phyloP scores from a whole-genome alignment of 2,797 vertebrate species.

The Toxotes lorentzi region DNA sequence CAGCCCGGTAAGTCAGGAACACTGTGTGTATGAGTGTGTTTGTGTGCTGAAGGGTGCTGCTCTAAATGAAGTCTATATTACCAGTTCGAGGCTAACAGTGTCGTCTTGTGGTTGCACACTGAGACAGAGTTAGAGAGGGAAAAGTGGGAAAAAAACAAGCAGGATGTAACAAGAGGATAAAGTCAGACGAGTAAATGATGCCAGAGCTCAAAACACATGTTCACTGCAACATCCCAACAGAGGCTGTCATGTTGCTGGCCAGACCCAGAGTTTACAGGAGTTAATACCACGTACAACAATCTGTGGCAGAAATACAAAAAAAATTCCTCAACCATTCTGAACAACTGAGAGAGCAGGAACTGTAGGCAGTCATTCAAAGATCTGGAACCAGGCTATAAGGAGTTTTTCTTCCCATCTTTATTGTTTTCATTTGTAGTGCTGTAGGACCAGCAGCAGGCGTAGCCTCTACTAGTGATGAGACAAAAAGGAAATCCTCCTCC shows the following conservation, averaged over 20 bases:
- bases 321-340: too few species aligned
- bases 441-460: not conserved
- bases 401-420: too few species aligned
- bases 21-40: conserved; percentile 1
- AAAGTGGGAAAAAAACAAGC: not conserved
- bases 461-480: too few species aligned
- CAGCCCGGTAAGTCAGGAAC: conserved; percentile 45
- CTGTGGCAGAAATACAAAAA: too few species aligned
- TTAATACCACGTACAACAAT: too few species aligned
- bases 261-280: conserved; percentile 28
- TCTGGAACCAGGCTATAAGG: too few species aligned
- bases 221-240: not conserved
- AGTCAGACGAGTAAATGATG: conserved; percentile 31
- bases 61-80: conserved; percentile 28
- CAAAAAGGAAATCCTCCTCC: not conserved
- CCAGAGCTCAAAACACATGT: conserved; percentile 5
- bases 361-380: too few species aligned
- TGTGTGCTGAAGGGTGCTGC: conserved; percentile 11
- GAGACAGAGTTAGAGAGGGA: conserved; percentile 20
- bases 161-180: conserved; percentile 20
- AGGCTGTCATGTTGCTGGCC: not conserved
- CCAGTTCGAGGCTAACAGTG: conserved; percentile 28
- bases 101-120: conserved; percentile 27
- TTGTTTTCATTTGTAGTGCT: not conserved
- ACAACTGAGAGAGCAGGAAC: too few species aligned